Percentiles rank a stretch among this genome's conserved stretches.
Conservation (phyloP, 2,888 invertebrate genomes). For the Tenthredo livida region DNA sequence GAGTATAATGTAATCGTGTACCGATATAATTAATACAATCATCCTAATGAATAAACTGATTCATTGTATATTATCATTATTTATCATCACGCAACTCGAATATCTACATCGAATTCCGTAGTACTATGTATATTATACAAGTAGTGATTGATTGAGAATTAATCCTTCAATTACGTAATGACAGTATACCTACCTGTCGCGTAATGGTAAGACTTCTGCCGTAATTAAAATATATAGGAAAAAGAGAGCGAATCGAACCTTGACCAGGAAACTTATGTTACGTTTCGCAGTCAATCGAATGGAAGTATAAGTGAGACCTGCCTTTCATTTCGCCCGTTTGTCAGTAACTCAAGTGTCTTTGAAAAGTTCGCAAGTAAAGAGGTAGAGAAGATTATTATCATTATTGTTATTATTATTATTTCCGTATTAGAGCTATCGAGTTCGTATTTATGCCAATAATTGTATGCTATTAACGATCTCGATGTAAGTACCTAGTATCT, state of each 20-base stretch:
- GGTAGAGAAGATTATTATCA: background rate
- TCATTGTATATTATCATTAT: background rate
- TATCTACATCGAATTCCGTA: background rate
- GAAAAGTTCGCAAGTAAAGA: background rate
- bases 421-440: background rate
- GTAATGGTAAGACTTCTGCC: background rate
- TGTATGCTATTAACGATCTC: background rate
- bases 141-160: background rate
- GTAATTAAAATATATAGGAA: background rate
- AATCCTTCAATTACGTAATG: background rate
- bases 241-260: conserved; percentile 7
- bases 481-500: background rate
- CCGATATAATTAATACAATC: background rate
- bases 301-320: background rate
- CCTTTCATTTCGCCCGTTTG: background rate
- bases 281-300: conserved; percentile 16
- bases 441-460: background rate
- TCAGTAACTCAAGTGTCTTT: conserved; percentile 1
- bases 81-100: background rate
- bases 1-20: background rate
- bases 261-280: conserved; percentile 16
- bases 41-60: background rate
- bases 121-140: too few relatives aligned
- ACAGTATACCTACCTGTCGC: too few relatives aligned
- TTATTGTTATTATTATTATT: too few relatives aligned